Evolutionary conservation across 1,140 invertebrate genomes (phyloP).

Genomic region (Schlechtendalia chinensis): DNA sequence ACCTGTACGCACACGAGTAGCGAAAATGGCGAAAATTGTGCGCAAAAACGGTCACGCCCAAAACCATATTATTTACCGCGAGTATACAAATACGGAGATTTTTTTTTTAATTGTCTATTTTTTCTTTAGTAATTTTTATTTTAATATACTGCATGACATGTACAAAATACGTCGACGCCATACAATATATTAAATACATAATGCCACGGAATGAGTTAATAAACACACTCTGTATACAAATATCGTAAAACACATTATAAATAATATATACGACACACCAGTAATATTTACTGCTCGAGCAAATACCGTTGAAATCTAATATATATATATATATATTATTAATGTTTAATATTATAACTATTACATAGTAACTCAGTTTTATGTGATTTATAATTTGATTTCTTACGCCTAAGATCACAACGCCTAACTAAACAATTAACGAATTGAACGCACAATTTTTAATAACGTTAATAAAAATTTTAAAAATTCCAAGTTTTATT

Average conservation of each 20-base stretch:
- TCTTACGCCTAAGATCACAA: not conserved
- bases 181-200: not conserved
- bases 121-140: too few species aligned
- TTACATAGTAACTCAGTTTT: not conserved
- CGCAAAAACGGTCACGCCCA: too few species aligned
- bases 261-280: not conserved
- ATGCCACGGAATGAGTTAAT: slow-evolving; percentile 6
- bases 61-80: too few species aligned
- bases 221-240: not conserved
- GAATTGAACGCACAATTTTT: not conserved
- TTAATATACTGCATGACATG: too few species aligned
- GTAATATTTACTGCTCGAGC: not conserved
- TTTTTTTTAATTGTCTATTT: too few species aligned
- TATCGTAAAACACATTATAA: not conserved
- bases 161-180: too few species aligned
- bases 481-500: not conserved
- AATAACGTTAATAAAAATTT: not conserved
- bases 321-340: not conserved
- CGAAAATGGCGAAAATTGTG: too few species aligned
- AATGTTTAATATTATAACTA: not conserved
- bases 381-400: slow-evolving; percentile 1
- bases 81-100: too few species aligned
- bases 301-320: not conserved
- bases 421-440: not conserved
- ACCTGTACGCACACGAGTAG: too few species aligned